A percentile compares a stretch with the other conserved stretches of the same genome.
Conservation (phyloP, 2,797 vertebrate species). For the Peromyscus eremicus region DNA sequence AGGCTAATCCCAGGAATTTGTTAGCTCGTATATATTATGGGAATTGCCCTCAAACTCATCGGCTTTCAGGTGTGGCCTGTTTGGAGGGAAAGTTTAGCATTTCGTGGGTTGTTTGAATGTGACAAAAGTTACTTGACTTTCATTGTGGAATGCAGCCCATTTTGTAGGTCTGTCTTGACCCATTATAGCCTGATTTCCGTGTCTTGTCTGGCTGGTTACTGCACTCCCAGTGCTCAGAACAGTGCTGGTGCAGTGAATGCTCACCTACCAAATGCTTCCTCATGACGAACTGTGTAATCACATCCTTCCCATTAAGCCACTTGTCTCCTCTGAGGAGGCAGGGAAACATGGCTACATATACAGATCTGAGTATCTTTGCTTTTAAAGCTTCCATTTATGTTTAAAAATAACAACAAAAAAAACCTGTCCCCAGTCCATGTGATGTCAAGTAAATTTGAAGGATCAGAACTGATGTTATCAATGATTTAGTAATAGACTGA, state of each 20-base stretch:
- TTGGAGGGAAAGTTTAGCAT: conserved; percentile 30
- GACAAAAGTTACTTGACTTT: conserved; percentile 60
- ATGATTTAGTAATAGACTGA: background rate
- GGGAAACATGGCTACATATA: background rate
- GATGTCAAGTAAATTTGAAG: background rate
- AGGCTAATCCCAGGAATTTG: background rate
- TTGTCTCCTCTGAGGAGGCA: background rate
- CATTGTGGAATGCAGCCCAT: conserved; percentile 28
- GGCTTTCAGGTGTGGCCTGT: background rate
- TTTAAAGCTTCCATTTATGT: background rate
- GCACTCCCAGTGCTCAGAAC: background rate
- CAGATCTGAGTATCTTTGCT: background rate
- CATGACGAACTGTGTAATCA: background rate
- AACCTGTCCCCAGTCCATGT: background rate
- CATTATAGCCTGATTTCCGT: background rate
- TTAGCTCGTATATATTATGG: background rate
- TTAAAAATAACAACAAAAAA: background rate
- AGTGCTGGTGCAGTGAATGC: background rate
- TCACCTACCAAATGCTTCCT: background rate
- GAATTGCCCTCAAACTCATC: conserved; percentile 33
- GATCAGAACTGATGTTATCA: too few species aligned
- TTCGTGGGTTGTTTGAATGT: conserved; percentile 14
- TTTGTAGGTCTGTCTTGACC: background rate
- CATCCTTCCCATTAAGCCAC: background rate
- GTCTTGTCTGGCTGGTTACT: background rate